Evolutionary conservation across 2,113 vertebrate genomes (phyloP).

Genomic region (Heliornis fulica): DNA sequence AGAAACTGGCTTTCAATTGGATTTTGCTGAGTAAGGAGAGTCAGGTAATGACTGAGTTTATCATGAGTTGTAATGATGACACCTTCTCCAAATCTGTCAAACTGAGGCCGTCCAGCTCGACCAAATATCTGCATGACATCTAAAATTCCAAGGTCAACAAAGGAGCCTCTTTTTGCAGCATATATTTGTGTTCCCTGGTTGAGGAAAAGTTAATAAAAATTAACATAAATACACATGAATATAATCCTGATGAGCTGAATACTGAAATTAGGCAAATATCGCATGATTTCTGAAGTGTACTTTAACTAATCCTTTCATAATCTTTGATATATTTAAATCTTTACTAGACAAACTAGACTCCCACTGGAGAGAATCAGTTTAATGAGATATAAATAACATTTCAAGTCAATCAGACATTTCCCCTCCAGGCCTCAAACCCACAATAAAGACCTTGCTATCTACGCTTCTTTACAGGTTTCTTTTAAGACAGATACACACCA

Average conservation of each 20-base stretch:
- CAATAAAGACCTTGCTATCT: slow-evolving; percentile 28
- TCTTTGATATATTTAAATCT: slow-evolving; percentile 75
- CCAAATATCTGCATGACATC: slow-evolving; percentile 99
- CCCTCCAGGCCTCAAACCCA: neutral
- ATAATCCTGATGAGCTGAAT: slow-evolving; percentile 76
- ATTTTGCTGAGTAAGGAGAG: slow-evolving; percentile 96
- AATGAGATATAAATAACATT: slow-evolving; percentile 66
- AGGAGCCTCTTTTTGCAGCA: slow-evolving; percentile 92
- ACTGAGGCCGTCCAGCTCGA: slow-evolving; percentile 94
- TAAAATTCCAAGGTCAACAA: slow-evolving; percentile 98
- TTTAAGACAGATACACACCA: slow-evolving; percentile 26
- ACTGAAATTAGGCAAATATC: slow-evolving; percentile 79
- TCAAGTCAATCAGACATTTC: slow-evolving; percentile 53
- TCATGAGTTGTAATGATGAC: slow-evolving; percentile 96
- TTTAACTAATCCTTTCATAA: slow-evolving; percentile 79
- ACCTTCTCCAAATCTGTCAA: slow-evolving; percentile 95
- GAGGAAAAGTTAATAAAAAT: slow-evolving; percentile 82
- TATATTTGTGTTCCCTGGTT: slow-evolving; percentile 98
- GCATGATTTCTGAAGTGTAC: slow-evolving; percentile 75
- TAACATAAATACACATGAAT: slow-evolving; percentile 79
- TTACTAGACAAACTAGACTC: slow-evolving; percentile 70
- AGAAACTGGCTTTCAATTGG: slow-evolving; percentile 98
- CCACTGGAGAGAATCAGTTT: slow-evolving; percentile 68
- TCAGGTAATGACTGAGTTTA: slow-evolving; percentile 96
- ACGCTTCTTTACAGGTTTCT: slow-evolving; percentile 14